Conservation (phyloP, 2,113 vertebrate species). For the Albula goreensis region DNA sequence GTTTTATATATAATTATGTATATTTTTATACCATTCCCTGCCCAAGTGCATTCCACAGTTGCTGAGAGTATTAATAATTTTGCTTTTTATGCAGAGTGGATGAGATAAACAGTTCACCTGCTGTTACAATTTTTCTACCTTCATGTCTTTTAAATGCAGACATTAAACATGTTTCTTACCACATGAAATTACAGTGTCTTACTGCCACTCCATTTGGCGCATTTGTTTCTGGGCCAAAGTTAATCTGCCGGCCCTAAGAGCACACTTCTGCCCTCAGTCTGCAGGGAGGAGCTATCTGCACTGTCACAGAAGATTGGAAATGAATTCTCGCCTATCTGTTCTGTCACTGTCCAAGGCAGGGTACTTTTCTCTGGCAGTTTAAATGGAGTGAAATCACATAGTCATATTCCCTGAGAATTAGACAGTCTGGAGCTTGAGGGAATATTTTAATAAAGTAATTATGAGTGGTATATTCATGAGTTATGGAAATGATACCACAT, state of each 20-base stretch:
- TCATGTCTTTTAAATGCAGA: no score
- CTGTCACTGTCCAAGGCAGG: neutral
- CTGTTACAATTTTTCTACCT: no score
- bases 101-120: no score
- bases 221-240: neutral
- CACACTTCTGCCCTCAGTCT: neutral
- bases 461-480: constrained; percentile 11
- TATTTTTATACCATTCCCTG: no score
- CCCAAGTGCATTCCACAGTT: no score
- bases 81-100: no score
- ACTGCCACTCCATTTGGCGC: no score
- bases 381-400: neutral
- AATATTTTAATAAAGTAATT: constrained; percentile 14
- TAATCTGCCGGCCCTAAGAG: neutral
- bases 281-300: neutral
- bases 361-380: neutral
- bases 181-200: no score
- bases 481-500: constrained; percentile 17
- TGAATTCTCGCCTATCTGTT: neutral
- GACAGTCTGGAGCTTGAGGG: neutral
- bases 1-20: no score
- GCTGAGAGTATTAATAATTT: no score
- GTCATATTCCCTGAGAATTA: neutral
- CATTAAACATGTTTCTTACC: no score
- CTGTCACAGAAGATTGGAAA: neutral